Evolutionary conservation across 2,888 invertebrate species (phyloP).

Genomic region (Apamea sordens): DNA sequence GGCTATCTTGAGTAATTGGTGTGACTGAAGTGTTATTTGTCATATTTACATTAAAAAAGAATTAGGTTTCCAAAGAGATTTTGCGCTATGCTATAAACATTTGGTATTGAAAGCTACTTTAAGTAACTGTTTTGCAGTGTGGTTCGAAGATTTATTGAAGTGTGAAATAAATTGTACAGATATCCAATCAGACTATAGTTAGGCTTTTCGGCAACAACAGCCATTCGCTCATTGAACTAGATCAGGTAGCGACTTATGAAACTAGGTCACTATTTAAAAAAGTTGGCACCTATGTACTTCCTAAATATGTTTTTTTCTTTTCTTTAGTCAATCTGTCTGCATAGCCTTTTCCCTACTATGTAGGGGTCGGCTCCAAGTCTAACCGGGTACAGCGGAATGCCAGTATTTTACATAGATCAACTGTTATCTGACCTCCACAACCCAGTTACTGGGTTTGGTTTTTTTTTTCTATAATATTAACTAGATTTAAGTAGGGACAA

Average conservation of each 20-base stretch:
- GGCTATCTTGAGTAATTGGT: conserved; percentile 24
- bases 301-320: neutral
- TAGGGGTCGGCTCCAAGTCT: neutral
- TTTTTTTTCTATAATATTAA: neutral
- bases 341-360: neutral
- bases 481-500: neutral
- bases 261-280: neutral
- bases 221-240: conserved; percentile 5
- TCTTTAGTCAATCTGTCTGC: neutral
- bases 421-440: neutral
- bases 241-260: neutral
- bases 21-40: neutral
- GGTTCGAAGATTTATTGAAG: neutral
- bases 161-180: conserved; percentile 18
- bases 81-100: neutral
- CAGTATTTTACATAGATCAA: neutral
- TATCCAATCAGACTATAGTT: neutral
- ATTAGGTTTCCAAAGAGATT: neutral
- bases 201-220: conserved; percentile 12
- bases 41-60: neutral
- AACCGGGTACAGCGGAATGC: neutral
- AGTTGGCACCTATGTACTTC: neutral
- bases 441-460: neutral
- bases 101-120: conserved; percentile 1
- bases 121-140: conserved; percentile 16